A percentile compares a stretch with the other conserved stretches of the same genome.
These are phyloP conservation scores for Struthio camelus DNA, from an alignment of 2,113 vertebrate genomes.

Conservation along the genomic window DNA sequence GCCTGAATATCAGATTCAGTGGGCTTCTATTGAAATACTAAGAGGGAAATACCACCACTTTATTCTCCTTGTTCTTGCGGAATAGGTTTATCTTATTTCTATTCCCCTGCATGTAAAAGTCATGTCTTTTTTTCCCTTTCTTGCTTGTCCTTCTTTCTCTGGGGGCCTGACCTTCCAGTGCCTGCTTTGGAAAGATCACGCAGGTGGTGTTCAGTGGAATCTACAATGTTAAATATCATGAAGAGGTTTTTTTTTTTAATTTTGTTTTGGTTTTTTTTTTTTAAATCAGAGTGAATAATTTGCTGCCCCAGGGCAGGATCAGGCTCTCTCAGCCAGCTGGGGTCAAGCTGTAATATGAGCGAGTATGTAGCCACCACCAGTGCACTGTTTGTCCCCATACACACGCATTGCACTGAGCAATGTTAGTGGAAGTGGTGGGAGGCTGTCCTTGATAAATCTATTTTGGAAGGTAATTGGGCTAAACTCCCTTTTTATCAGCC, in stretches of 20 bases:
- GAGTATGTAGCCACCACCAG: neutral
- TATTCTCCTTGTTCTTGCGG: neutral
- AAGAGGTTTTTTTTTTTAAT: neutral
- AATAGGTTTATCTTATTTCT: neutral
- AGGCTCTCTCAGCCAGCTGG: neutral
- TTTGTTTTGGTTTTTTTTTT: neutral
- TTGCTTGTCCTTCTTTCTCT: neutral
- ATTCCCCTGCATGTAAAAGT: accelerated
- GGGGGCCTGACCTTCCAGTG: neutral
- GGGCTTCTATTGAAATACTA: accelerated
- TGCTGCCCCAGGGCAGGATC: neutral
- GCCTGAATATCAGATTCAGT: accelerated
- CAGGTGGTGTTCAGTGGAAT: neutral
- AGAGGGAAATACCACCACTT: neutral
- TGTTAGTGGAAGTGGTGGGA: neutral
- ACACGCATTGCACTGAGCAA: accelerated
- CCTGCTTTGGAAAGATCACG: neutral
- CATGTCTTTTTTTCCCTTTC: neutral
- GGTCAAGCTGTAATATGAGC: neutral
- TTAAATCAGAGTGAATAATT: neutral
- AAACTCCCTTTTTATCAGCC: neutral
- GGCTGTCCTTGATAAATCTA: neutral
- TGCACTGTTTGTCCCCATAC: neutral
- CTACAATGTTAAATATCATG: neutral
- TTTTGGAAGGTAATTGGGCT: neutral